Percentiles rank a stretch among this genome's conserved stretches.
phyloP scores from a whole-genome alignment of 2,797 vertebrate genomes.

The Hypotaenidia philippensis region DNA sequence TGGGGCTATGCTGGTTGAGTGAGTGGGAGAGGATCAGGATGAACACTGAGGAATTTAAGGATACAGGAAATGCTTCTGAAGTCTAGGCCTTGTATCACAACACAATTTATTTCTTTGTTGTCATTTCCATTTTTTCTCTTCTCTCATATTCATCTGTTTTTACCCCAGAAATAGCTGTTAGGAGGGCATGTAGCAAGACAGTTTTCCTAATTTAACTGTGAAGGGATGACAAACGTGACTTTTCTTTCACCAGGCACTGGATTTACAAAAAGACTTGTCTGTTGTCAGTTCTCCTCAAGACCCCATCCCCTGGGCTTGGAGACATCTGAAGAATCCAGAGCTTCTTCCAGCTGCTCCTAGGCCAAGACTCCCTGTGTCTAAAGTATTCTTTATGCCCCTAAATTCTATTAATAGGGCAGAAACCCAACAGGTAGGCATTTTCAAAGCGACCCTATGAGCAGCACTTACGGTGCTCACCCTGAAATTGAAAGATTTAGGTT shows the following conservation, averaged over 20 bases:
- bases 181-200: fast-evolving
- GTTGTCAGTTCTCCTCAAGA: background rate
- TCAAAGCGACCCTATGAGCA: background rate
- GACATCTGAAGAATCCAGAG: background rate
- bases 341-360: background rate
- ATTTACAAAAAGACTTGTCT: background rate
- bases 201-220: background rate
- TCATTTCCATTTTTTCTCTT: background rate
- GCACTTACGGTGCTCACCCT: background rate
- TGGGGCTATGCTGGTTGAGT: background rate
- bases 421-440: background rate
- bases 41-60: background rate
- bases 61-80: background rate
- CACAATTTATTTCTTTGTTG: background rate
- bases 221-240: background rate
- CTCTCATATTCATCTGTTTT: background rate
- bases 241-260: background rate
- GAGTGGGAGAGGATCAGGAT: background rate
- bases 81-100: background rate
- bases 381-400: background rate
- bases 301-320: background rate
- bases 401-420: background rate
- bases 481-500: no score
- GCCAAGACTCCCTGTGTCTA: background rate
- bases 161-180: background rate